Evolutionary conservation across 2,797 vertebrate species (phyloP).

Genomic region (Hypotaenidia okinawae): DNA sequence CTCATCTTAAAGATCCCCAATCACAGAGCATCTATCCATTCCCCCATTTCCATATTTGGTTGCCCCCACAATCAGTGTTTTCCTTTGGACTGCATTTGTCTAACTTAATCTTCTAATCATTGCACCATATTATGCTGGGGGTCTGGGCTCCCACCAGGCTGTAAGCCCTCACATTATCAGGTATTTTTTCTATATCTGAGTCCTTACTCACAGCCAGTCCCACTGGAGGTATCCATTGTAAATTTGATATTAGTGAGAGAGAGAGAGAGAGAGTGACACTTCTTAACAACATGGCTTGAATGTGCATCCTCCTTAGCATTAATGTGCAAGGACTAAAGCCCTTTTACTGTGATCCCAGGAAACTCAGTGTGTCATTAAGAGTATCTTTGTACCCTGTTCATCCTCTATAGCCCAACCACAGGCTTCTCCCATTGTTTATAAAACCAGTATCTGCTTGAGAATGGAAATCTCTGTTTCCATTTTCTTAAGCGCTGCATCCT

Average conservation of each 20-base stretch:
- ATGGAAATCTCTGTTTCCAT: neutral
- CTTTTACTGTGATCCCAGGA: neutral
- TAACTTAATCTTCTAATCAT: neutral
- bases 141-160: neutral
- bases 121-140: neutral
- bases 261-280: neutral
- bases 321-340: neutral
- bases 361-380: neutral
- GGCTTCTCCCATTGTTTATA: neutral
- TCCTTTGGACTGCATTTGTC: neutral
- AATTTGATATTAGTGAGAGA: neutral
- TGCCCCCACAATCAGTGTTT: neutral
- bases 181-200: neutral
- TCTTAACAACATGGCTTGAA: neutral
- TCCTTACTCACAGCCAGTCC: neutral
- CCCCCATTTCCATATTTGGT: neutral
- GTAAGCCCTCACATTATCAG: neutral
- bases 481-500: neutral
- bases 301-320: neutral
- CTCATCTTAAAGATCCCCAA: neutral
- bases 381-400: neutral
- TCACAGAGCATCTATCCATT: neutral
- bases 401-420: neutral
- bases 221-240: neutral
- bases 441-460: neutral